Evolutionary conservation across 2,888 invertebrate species (phyloP).

Genomic region (Lumbricus terrestris): DNA sequence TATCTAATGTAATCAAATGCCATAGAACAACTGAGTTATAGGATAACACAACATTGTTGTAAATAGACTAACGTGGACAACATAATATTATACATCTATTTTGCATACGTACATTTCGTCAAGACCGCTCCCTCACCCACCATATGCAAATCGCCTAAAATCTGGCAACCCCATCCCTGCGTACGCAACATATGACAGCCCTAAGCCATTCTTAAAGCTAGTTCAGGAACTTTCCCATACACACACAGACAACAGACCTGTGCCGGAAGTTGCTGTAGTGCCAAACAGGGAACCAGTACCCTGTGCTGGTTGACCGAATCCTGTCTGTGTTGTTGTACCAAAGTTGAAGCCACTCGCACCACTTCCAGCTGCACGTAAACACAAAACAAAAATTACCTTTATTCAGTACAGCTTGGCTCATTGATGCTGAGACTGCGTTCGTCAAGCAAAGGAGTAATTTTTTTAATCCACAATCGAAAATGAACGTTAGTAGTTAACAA

Average conservation of each 20-base stretch:
- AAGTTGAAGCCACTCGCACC: background rate
- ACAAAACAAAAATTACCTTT: background rate
- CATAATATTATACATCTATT: too few species aligned
- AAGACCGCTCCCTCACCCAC: too few species aligned
- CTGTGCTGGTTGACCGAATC: background rate
- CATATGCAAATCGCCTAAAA: too few species aligned
- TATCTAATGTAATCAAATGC: too few species aligned
- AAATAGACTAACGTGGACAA: too few species aligned
- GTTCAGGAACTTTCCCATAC: too few species aligned
- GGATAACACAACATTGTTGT: too few species aligned
- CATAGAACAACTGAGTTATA: too few species aligned
- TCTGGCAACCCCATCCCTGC: too few species aligned
- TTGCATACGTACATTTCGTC: too few species aligned
- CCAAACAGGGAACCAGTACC: constrained; percentile 15
- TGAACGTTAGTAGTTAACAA: background rate
- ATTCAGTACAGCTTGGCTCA: background rate
- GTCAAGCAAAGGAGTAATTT: background rate
- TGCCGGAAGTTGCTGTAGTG: background rate
- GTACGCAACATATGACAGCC: too few species aligned
- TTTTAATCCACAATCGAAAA: background rate
- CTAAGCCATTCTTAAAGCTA: background rate
- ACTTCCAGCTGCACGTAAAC: background rate
- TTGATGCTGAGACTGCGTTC: background rate
- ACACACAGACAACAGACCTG: background rate
- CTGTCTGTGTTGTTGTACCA: background rate